phyloP scores from a whole-genome alignment of 2,113 vertebrate genomes.

The Propithecus coquereli region DNA sequence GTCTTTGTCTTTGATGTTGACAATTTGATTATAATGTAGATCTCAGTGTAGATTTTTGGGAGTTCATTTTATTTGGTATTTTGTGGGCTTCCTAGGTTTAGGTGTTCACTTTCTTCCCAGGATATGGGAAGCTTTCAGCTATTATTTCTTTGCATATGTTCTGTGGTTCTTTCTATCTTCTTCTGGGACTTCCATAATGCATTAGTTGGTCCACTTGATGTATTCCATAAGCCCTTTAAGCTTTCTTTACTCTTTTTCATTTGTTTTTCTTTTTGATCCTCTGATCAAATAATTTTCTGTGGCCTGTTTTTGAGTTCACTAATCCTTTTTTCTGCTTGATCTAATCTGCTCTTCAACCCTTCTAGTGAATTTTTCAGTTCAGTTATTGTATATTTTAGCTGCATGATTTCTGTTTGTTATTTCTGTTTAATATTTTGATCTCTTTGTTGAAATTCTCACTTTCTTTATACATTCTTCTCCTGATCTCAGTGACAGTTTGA shows the following conservation, averaged over 20 bases:
- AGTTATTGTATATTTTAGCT: background rate
- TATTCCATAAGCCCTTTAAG: background rate
- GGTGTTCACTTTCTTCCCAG: background rate
- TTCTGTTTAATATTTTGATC: background rate
- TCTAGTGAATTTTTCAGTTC: background rate
- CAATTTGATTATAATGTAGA: background rate
- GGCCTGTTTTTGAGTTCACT: background rate
- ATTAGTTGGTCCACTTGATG: background rate
- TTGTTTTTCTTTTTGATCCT: background rate
- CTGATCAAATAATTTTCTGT: background rate
- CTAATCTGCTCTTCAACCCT: background rate
- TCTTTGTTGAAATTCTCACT: background rate
- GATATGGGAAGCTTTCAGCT: background rate
- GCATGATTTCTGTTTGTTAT: background rate
- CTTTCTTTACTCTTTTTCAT: background rate
- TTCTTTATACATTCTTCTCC: background rate
- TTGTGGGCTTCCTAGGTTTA: background rate
- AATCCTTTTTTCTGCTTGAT: background rate
- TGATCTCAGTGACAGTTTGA: background rate
- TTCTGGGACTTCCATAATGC: background rate
- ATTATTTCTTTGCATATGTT: background rate
- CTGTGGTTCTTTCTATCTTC: background rate
- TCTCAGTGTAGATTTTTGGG: background rate
- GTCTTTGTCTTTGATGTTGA: background rate
- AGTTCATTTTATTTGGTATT: background rate